Percentiles rank a stretch among this genome's conserved stretches.
Evolutionary conservation across 1,140 invertebrate species (phyloP).

Genomic region (Eubasilissa regina): DNA sequence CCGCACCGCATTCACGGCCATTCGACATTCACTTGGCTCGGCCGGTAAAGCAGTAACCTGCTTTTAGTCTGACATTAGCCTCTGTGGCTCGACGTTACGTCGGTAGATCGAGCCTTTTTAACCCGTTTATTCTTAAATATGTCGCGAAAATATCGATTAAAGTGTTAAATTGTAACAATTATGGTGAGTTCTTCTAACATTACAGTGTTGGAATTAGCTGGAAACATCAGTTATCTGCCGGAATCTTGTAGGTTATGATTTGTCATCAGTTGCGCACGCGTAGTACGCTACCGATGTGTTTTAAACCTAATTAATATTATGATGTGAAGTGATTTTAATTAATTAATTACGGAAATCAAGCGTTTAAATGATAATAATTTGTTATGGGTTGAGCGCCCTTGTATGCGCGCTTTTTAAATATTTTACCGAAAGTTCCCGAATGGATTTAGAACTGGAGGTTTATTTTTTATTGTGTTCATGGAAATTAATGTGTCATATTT

Average conservation of each 20-base stretch:
- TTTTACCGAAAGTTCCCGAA: slow-evolving; percentile 1
- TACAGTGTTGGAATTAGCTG: slow-evolving; percentile 1
- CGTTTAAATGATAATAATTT: slow-evolving; percentile 9
- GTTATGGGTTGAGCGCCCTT: not conserved
- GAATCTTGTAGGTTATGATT: slow-evolving; percentile 16
- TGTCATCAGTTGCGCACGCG: slow-evolving; percentile 33
- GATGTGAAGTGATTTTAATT: slow-evolving; percentile 22
- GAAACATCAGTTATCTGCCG: slow-evolving; percentile 6
- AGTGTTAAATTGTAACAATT: slow-evolving; percentile 33
- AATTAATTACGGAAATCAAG: not conserved
- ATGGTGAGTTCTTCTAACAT: not conserved
- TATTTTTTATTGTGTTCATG: slow-evolving; percentile 5
- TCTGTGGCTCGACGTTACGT: slow-evolving; percentile 29
- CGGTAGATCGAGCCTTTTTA: slow-evolving; percentile 25
- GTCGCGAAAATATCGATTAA: slow-evolving; percentile 25
- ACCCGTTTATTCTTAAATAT: slow-evolving; percentile 1
- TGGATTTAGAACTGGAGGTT: slow-evolving; percentile 10
- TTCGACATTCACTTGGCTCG: slow-evolving; percentile 33
- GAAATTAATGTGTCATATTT: slow-evolving; percentile 11
- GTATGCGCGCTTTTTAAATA: slow-evolving; percentile 8
- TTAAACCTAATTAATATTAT: slow-evolving; percentile 4
- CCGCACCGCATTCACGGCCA: slow-evolving; percentile 23
- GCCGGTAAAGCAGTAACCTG: slow-evolving; percentile 41
- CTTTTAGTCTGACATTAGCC: slow-evolving; percentile 37
- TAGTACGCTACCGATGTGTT: not conserved